Evolutionary conservation across 2,888 invertebrate genomes (phyloP), one percentile per base, ranked within the genome.

Genomic region (Ennomos erosarius): DNA sequence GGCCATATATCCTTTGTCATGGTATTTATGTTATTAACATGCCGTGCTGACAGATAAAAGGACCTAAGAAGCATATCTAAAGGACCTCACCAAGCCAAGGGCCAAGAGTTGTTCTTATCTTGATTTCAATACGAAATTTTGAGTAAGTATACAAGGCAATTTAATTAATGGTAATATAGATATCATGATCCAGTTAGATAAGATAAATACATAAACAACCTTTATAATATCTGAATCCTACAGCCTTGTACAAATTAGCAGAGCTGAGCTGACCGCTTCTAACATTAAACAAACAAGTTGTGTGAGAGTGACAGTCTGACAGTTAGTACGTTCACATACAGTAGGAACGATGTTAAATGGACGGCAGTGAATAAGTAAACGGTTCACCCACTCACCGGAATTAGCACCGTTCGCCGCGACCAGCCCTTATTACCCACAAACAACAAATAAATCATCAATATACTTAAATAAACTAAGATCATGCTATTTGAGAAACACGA

Each of bases 351-450:
- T 69, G 78, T 75, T 71, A 75, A 71, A 74, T 67, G 67, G 70
- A 78, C 76, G 70, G 67, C 70, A 75, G 75, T 71, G 74, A 74
- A 75, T 74, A 80, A 77, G 72, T 75, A 85, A 81, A 82, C 75
- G 67, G 72, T 81, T 80, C 83, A 84, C 83, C 82, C 82, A 90
- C 90, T 90, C 88, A 91, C 90, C 90, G 71, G 79, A 71, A 75
- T 85, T 84, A 80, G 76, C 83, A 81, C 84, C 82, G 74, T 81
- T 80, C 77, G 82, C 77, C 74, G 84, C 75, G 69, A 77, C 72
- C 84, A 87, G 83, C 81, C 87, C 90, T 90, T 85, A 74, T 84
- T 84, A 87, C 82, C 88, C 84, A 86, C 84, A 87, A 86, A 78
- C 59, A 88, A 84, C 74, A 84, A 85, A 83, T 80, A 75, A 73